Conservation (phyloP, 2,113 vertebrate species). For the Origma solitaria region DNA sequence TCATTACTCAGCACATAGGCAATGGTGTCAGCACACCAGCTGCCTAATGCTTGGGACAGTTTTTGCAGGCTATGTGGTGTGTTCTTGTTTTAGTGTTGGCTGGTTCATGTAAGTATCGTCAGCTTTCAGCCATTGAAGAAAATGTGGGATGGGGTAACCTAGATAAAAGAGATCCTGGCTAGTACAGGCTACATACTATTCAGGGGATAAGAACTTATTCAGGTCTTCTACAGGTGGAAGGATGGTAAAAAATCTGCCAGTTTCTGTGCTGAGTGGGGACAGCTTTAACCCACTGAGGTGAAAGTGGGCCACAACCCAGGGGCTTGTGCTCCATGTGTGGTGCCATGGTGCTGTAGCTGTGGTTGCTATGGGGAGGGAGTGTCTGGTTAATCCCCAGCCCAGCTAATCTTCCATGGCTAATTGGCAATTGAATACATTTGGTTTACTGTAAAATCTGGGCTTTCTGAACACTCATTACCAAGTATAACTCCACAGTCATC, state of each 20-base stretch:
- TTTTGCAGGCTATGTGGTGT: neutral
- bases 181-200: neutral
- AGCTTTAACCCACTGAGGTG: neutral
- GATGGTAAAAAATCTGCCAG: neutral
- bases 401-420: neutral
- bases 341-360: neutral
- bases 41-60: neutral
- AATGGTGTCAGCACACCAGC: neutral
- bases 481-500: neutral
- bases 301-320: neutral
- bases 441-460: neutral
- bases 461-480: neutral
- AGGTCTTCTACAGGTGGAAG: neutral
- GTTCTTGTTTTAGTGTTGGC: neutral
- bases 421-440: neutral
- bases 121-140: neutral
- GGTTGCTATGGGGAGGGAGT: neutral
- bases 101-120: neutral
- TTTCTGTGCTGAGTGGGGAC: neutral
- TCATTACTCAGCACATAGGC: constrained; percentile 35
- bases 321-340: rapidly evolving
- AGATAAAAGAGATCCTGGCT: neutral
- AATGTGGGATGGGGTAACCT: neutral
- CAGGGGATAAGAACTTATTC: neutral
- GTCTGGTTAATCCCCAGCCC: neutral